Base-by-base conservation (phyloP, 2,888 invertebrate genomes). In the Phoenoteleia sp. region DNA sequence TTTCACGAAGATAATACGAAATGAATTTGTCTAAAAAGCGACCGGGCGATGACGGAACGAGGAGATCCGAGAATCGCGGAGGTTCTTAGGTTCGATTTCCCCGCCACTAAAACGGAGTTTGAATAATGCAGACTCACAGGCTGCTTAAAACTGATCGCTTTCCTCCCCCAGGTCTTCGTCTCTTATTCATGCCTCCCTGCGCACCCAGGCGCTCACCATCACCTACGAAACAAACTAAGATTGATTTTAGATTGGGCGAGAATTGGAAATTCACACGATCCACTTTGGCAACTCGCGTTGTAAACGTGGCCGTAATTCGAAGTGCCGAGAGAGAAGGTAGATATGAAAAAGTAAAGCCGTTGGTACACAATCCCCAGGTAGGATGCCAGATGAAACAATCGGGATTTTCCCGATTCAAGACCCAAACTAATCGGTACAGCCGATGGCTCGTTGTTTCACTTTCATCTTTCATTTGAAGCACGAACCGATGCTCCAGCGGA, bases 201-300 rank as follows among this genome's bases (percentile, higher is more conserved):
- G n/a, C 21, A 39, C 23, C 67, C 71, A 56, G 84, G 80, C 86
- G 85, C 83, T 85, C 88, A 88, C 87, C 84, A 89, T 86, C 87
- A 88, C 88, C 88, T 88, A 89, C 89, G 90, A 91, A 91, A 91
- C 89, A 91, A 92, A 91, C 91, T 91, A 93, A 93, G 93, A 93
- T 93, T 93, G 93, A 93, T 93, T 93, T 92, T 93, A 92, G 92
- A 93, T 93, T 92, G 92, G 90, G 87, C 90, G 90, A 90, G 91
- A 93, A 92, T 93, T 92, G 91, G 91, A 90, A 92, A 92, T 92
- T 91, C 86, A 77, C 83, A 85, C 85, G 60, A 81, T 85, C 71
- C 62, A 74, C 83, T 82, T 80, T 64, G 67, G 52, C 76, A 75
- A 66, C 74, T 79, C 54, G 77, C 64, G 82, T 69, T 79, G 71